Base-by-base conservation (phyloP, 53 echinoderm and acorn worm species). In the Antedon mediterranea region DNA sequence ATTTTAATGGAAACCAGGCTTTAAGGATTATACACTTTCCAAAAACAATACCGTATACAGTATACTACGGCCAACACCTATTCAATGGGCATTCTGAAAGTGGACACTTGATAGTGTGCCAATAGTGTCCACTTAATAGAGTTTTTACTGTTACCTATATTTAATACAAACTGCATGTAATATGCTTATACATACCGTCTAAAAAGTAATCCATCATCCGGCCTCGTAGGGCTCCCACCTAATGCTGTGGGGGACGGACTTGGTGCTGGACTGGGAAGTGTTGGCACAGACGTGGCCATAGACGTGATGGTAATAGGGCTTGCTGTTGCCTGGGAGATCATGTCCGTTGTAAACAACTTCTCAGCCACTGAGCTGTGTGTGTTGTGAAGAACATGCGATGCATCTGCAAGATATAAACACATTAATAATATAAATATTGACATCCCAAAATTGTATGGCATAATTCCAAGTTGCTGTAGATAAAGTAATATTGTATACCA, bases 261-360 rank as follows among this genome's bases (percentile, higher is more conserved):
- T 30, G 86, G 90, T 6, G 89, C 86, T 26, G 97, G 97, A 82
- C 92, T 97, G 2, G 97, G 97, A 76, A 90, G 89, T 28, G 92
- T 97, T 73, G 86, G 94, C 75, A 94, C 84, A 20, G 91, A 82
- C 20, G 89, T 83, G 73, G 80, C 71, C 73, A 80, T 80, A 80
- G 73, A 73, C 73, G 80, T 73, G 11, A 74, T 80, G 73, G 80
- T 80, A 3, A 74, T 73, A n/a, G 80, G 73, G 11, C 73, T 80
- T 8, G 73, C 80, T 74, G 73, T 73, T 14, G 74, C 42, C 72
- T 73, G 80, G 29, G 80, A n/a, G 9, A 57, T 57, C 57, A 57
- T 57, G 23, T 57, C 57, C 20, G 57, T 57, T 18, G 14, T 57
- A 57, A 57, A 57, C 57, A 57, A 23, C 57, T 57, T 57, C 2